Percentiles rank a stretch among this genome's conserved stretches.
These are phyloP conservation scores for Saguinus oedipus DNA, from an alignment of 2,797 vertebrate genomes.

Conservation along the genomic window DNA sequence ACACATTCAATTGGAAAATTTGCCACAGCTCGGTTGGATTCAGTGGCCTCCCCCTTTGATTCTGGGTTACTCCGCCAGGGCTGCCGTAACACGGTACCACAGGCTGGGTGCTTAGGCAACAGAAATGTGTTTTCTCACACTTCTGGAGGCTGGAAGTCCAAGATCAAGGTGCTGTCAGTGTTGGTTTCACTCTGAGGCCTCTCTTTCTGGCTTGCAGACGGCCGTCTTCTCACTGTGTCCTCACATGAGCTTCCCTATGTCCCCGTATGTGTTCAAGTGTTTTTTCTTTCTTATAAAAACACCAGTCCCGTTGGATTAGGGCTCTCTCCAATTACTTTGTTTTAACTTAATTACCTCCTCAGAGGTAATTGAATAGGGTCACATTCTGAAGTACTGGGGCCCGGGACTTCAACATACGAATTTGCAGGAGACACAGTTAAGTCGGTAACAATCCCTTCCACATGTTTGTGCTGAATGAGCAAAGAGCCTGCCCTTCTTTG, in stretches of 20 bases:
- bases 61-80: too few species aligned
- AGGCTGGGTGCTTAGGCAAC: background rate
- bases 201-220: background rate
- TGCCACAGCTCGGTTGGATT: background rate
- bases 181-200: background rate
- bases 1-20: fast-evolving
- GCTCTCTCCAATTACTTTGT: background rate
- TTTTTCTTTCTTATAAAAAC: background rate
- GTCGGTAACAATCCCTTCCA: background rate
- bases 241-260: fast-evolving
- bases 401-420: background rate
- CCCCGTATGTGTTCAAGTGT: background rate
- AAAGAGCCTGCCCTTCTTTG: background rate
- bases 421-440: background rate
- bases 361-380: background rate
- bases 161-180: background rate
- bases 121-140: background rate
- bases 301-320: too few species aligned
- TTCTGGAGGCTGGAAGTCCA: background rate
- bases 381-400: background rate
- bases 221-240: fast-evolving
- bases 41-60: background rate
- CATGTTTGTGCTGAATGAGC: background rate
- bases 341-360: background rate
- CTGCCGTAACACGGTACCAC: background rate